phyloP scores from a whole-genome alignment of 2,113 vertebrate genomes.

The Dromaius novaehollandiae region DNA sequence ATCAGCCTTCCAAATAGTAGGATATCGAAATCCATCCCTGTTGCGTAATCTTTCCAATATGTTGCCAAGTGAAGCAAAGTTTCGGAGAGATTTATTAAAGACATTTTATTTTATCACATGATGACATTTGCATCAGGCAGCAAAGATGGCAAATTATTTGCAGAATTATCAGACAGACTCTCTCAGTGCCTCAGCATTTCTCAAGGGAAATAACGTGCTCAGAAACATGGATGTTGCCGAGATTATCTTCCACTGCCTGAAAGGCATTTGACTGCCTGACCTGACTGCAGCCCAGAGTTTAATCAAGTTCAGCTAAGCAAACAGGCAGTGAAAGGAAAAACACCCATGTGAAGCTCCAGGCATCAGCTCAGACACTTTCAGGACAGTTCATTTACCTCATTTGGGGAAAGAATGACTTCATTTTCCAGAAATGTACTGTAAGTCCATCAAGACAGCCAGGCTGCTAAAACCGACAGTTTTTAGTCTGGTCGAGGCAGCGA shows the following conservation, averaged over 20 bases:
- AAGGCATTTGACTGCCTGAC: background rate
- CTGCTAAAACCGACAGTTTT: background rate
- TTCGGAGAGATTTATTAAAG: background rate
- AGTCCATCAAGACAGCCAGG: background rate
- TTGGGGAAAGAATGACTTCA: background rate
- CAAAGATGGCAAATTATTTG: background rate
- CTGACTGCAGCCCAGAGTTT: background rate
- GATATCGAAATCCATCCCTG: background rate
- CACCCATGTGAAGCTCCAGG: rapidly evolving
- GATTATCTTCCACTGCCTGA: background rate
- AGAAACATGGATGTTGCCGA: background rate
- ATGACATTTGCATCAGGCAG: background rate
- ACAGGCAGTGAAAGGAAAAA: background rate
- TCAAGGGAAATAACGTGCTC: background rate
- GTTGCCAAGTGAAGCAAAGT: background rate
- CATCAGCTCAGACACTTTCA: background rate
- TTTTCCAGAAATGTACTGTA: background rate
- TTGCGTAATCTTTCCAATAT: background rate
- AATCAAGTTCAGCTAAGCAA: background rate
- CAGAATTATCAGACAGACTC: background rate
- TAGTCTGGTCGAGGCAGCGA: background rate
- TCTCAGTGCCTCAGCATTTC: background rate
- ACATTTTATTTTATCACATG: rapidly evolving
- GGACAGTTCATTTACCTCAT: rapidly evolving
- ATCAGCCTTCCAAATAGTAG: background rate